Base-by-base conservation (phyloP, 1,140 invertebrate genomes). In the Orchestia grillus region DNA sequence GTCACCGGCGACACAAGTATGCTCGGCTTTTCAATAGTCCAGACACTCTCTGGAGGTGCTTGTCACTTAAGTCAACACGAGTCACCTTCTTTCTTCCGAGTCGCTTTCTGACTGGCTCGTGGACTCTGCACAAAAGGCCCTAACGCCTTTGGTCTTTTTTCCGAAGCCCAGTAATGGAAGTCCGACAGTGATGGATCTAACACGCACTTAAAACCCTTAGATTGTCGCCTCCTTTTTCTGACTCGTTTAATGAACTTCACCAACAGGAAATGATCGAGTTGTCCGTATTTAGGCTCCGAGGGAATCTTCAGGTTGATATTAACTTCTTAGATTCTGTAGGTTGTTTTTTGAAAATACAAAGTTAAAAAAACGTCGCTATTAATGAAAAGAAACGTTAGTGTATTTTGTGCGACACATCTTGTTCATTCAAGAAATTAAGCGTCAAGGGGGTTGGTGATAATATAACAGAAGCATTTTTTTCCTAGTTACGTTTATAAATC, bases 51-150 rank as follows among this genome's bases (percentile, higher is more conserved):
- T n/a, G 36, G 43, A 77, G 92, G 43, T 45, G 44, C 92, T 45
- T 47, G 92, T 94, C 92, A 94, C 92, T 94, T 94, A 94, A 94
- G 92, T 94, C 92, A 94, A 94, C 92, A 94, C 44, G 92, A 94
- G 41, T 94, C 92, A 45, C 92, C 44, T 94, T 44, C 43, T 45
- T 94, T 45, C 92, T 94, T 94, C 36, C 92, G 36, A 45, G 43
- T 8, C 43, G 44, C 41, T 45, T 40, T 47, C 92, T 44, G 92
- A 44, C 92, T 94, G 92, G 43, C 92, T 40, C 43, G 92, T 0
- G 43, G 88, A 44, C 43, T 90, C 43, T 42, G 40, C 92, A 94
- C 92, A 94, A 94, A 94, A 94, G 92, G 40, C 92, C 40, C 44
- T 94, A 94, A 94, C 92, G 92, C 44, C 44, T 94, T 94, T 45